phyloP scores from a whole-genome alignment of 2,888 invertebrate species.

The Scaptomyza reducta region DNA sequence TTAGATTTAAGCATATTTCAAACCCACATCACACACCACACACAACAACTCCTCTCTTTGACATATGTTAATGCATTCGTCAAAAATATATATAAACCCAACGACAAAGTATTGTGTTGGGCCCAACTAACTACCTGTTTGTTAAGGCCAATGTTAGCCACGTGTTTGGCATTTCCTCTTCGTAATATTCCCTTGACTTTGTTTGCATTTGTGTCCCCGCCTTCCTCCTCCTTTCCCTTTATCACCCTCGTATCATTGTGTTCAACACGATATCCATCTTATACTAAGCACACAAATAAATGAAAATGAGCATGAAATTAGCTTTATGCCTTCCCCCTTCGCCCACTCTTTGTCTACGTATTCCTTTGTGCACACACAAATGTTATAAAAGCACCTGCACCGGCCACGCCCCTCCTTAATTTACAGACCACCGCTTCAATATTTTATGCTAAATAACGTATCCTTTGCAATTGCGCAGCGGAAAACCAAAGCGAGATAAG shows the following conservation, averaged over 20 bases:
- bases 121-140: constrained; percentile 25
- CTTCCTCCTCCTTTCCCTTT: no score
- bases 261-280: constrained; percentile 51
- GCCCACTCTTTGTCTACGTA: not conserved
- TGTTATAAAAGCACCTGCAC: constrained; percentile 8
- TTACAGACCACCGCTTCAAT: constrained; percentile 3
- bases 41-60: not conserved
- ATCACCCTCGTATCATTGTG: no score
- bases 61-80: constrained; percentile 32
- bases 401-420: constrained; percentile 21
- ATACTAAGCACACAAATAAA: constrained; percentile 53
- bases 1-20: not conserved
- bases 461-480: constrained; percentile 60
- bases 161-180: constrained; percentile 1
- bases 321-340: constrained; percentile 33
- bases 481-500: constrained; percentile 55
- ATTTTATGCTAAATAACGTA: constrained; percentile 50
- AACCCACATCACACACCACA: not conserved
- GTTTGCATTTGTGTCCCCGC: constrained; percentile 23
- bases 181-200: not conserved
- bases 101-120: constrained; percentile 26
- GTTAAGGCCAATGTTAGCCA: constrained; percentile 20
- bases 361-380: constrained; percentile 3
- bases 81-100: constrained; percentile 13
- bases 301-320: constrained; percentile 65